A percentile compares a stretch with the other conserved stretches of the same genome.
Conservation (phyloP, 2,797 vertebrate genomes). For the Enteromius treurensis region DNA sequence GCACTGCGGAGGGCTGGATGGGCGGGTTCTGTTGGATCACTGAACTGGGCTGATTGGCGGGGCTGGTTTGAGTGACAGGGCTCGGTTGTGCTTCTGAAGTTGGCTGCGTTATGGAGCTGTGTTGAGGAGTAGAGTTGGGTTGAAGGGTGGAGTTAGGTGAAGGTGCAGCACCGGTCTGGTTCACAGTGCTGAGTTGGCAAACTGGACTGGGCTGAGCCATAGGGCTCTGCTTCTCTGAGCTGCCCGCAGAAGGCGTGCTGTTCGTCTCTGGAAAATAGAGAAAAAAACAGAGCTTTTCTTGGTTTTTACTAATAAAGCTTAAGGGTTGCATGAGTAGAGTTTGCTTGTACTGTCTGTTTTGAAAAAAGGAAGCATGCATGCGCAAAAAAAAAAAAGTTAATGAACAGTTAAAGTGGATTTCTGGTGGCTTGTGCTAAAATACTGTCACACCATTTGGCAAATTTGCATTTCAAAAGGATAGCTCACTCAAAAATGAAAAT, state of each 20-base stretch:
- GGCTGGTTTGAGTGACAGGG: conserved; percentile 59
- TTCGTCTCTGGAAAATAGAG: conserved; percentile 81
- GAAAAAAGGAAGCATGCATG: too few species aligned
- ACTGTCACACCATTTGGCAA: neutral
- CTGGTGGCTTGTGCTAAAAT: neutral
- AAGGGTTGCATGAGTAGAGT: neutral
- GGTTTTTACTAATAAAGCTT: neutral
- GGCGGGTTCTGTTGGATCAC: conserved; percentile 78
- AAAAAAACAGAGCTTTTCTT: neutral
- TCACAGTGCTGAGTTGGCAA: conserved; percentile 72
- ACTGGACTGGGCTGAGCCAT: conserved; percentile 84
- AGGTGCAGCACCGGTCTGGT: conserved; percentile 76
- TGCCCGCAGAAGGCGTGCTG: conserved; percentile 89
- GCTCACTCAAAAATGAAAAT: neutral
- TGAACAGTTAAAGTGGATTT: neutral
- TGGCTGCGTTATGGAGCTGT: conserved; percentile 75
- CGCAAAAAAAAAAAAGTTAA: neutral
- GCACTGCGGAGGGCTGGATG: conserved; percentile 79
- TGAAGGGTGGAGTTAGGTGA: conserved; percentile 60
- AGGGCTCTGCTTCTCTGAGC: conserved; percentile 96
- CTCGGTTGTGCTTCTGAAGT: conserved; percentile 79
- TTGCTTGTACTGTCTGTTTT: neutral
- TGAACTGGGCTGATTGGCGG: conserved; percentile 76
- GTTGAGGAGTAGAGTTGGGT: conserved; percentile 36
- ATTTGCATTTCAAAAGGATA: neutral